A percentile compares a stretch with the other conserved stretches of the same genome.
Conservation (phyloP, 2,797 vertebrate species). For the Phrynocephalus vlangalii region DNA sequence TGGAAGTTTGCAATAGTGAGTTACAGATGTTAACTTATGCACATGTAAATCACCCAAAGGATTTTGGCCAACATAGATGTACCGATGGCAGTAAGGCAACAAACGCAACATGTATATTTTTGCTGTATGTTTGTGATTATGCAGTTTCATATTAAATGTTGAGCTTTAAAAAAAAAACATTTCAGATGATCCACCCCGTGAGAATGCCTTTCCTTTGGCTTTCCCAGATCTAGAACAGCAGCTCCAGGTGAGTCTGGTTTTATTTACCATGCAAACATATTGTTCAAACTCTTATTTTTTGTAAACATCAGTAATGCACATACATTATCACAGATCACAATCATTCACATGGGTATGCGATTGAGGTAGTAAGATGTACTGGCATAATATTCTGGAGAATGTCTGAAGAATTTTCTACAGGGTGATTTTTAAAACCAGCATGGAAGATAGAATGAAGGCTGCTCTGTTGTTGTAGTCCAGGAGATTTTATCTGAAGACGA, state of each 20-base stretch:
- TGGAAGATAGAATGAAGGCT: background rate
- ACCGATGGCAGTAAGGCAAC: fast-evolving
- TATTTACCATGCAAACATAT: background rate
- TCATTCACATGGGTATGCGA: background rate
- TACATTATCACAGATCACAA: background rate
- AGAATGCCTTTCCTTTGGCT: conserved; percentile 80
- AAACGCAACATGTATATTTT: background rate
- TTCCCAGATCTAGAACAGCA: conserved; percentile 95
- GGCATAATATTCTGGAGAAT: background rate
- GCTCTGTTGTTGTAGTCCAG: background rate
- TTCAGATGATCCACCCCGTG: conserved; percentile 84
- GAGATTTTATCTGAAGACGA: background rate
- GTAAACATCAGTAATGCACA: background rate
- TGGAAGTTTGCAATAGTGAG: too few species aligned
- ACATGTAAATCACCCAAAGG: background rate
- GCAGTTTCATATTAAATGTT: conserved; percentile 17
- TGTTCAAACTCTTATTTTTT: conserved; percentile 17
- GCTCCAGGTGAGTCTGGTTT: conserved; percentile 86
- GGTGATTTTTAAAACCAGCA: background rate
- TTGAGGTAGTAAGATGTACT: conserved; percentile 11
- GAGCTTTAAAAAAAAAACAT: conserved; percentile 37
- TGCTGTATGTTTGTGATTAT: conserved; percentile 12
- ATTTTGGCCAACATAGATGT: background rate
- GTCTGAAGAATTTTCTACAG: background rate
- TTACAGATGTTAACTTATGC: too few species aligned